Percentiles rank a stretch among this genome's conserved stretches.
Evolutionary conservation across 1,140 invertebrate genomes (phyloP).

Genomic region (Euglossa dilemma): DNA sequence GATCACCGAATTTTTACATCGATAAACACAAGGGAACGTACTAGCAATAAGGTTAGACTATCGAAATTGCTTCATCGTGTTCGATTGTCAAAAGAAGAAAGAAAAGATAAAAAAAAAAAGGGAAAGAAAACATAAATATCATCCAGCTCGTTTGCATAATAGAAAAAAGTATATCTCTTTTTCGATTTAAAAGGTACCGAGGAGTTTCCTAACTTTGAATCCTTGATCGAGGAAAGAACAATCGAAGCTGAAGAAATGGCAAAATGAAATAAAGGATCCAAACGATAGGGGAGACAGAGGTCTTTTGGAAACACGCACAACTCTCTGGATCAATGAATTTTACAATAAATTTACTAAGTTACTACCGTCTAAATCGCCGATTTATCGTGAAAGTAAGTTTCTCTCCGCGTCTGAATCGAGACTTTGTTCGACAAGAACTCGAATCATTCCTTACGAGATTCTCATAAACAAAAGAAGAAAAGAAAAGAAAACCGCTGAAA

Average conservation of each 20-base stretch:
- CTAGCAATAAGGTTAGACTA: not conserved
- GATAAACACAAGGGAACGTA: not conserved
- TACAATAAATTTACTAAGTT: slow-evolving; percentile 56
- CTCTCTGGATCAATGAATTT: slow-evolving; percentile 64
- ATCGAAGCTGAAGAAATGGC: not conserved
- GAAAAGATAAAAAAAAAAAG: not conserved
- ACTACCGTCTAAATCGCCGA: slow-evolving; percentile 42
- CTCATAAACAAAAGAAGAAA: slow-evolving; percentile 25
- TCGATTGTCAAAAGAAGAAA: not conserved
- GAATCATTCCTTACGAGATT: slow-evolving; percentile 16
- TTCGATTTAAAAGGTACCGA: not conserved
- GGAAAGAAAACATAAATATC: not conserved
- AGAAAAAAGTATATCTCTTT: slow-evolving; percentile 13
- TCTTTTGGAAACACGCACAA: slow-evolving; percentile 40
- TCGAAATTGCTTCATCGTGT: not conserved
- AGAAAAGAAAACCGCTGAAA: not conserved
- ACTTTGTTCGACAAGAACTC: not conserved
- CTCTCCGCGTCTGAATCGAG: slow-evolving; percentile 14
- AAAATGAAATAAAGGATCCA: not conserved
- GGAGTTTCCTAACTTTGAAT: not conserved
- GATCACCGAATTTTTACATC: slow-evolving; percentile 22
- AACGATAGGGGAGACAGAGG: slow-evolving; percentile 1
- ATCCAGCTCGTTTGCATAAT: not conserved
- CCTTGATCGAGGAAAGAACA: not conserved
- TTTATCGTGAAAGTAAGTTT: slow-evolving; percentile 18